phyloP scores from a whole-genome alignment of 2,888 invertebrate genomes.

The Orchesella flavescens region DNA sequence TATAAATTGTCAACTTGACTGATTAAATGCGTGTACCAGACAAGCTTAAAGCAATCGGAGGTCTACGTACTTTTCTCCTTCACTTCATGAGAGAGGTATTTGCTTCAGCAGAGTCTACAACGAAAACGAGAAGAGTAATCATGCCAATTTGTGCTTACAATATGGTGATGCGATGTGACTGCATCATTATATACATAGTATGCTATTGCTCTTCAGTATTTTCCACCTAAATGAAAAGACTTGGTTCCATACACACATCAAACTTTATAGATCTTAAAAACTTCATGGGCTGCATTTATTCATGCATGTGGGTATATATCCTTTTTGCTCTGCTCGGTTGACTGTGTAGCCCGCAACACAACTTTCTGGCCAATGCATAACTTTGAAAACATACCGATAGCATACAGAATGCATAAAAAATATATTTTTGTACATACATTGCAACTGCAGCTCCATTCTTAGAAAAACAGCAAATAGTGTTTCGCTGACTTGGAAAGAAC shows the following conservation, averaged over 20 bases:
- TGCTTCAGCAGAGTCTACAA: constrained; percentile 1
- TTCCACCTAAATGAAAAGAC: constrained; percentile 4
- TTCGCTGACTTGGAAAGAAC: neutral
- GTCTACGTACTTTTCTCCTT: constrained; percentile 57
- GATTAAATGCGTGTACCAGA: constrained; percentile 29
- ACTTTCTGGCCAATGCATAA: too few species aligned
- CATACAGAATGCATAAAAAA: too few species aligned
- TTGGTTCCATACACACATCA: neutral
- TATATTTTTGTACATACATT: neutral
- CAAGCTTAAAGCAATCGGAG: constrained; percentile 14
- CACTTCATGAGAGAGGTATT: neutral
- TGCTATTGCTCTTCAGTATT: neutral
- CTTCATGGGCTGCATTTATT: too few species aligned
- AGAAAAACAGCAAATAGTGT: neutral
- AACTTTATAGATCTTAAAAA: neutral
- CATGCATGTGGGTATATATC: too few species aligned
- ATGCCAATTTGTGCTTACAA: constrained; percentile 48
- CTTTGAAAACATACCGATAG: too few species aligned
- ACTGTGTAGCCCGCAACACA: too few species aligned
- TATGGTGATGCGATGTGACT: neutral
- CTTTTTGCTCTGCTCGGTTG: too few species aligned
- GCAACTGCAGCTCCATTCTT: constrained; percentile 7
- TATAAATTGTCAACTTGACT: constrained; percentile 54
- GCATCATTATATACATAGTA: neutral
- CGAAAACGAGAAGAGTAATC: constrained; percentile 34